These are phyloP conservation scores for Xiphophorus couchianus DNA, from an alignment of 2,113 vertebrate genomes.

Conservation along the genomic window DNA sequence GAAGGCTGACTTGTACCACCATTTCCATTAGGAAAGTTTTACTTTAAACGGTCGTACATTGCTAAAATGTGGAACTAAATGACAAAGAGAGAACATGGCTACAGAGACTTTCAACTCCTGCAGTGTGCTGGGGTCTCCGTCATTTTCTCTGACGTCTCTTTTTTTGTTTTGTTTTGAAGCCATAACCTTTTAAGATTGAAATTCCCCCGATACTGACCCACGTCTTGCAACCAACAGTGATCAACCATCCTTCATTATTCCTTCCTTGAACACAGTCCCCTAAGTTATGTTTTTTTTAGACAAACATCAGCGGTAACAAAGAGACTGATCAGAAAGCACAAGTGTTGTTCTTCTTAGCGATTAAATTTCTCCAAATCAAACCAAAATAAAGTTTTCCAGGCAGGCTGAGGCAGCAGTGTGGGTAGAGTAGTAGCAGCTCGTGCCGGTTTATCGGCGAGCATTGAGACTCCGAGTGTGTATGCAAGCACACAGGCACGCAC, in stretches of 20 bases:
- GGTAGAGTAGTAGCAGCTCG: slow-evolving; percentile 12
- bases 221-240: background rate
- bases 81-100: too few relatives aligned
- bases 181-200: too few relatives aligned
- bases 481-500: slow-evolving; percentile 38
- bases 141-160: too few relatives aligned
- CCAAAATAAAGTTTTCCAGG: slow-evolving; percentile 9
- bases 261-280: slow-evolving; percentile 57
- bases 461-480: slow-evolving; percentile 53
- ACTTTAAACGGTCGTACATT: too few relatives aligned
- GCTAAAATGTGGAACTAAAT: too few relatives aligned
- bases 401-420: slow-evolving; percentile 13
- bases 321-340: slow-evolving; percentile 19
- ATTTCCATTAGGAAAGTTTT: too few relatives aligned
- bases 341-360: slow-evolving; percentile 9
- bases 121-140: too few relatives aligned
- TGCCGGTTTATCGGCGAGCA: slow-evolving; percentile 32
- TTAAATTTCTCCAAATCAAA: background rate
- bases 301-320: slow-evolving; percentile 29
- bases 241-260: slow-evolving; percentile 40
- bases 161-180: too few relatives aligned
- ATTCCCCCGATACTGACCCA: too few relatives aligned
- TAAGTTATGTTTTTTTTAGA: slow-evolving; percentile 61
- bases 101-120: too few relatives aligned
- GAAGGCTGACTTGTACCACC: too few relatives aligned